Percentiles rank a stretch among this genome's conserved stretches.
phyloP scores from a whole-genome alignment of 2,888 invertebrate genomes.

The Sphaerophoria taeniata region DNA sequence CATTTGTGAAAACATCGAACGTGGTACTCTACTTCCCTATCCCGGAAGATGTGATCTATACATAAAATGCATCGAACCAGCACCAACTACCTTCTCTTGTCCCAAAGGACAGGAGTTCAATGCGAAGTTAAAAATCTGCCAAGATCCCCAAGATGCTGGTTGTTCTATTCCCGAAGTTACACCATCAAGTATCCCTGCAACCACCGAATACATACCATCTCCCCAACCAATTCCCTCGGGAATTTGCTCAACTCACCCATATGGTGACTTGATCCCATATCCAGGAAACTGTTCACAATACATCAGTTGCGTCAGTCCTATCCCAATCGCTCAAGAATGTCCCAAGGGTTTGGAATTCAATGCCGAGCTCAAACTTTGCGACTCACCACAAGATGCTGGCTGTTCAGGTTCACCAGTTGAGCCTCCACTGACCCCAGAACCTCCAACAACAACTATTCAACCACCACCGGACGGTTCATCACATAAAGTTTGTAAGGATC shows the following conservation, averaged over 20 bases:
- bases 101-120: constrained; percentile 84
- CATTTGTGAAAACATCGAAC: constrained; percentile 64
- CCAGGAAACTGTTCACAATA: constrained; percentile 78
- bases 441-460: constrained; percentile 39
- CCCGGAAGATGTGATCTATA: constrained; percentile 78
- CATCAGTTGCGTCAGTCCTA: constrained; percentile 67
- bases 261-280: constrained; percentile 76
- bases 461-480: constrained; percentile 61
- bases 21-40: constrained; percentile 76
- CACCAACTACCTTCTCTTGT: constrained; percentile 84
- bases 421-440: constrained; percentile 42
- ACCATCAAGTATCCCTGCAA: constrained; percentile 10
- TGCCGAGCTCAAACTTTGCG: constrained; percentile 75
- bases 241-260: constrained; percentile 70
- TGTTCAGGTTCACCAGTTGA: constrained; percentile 79
- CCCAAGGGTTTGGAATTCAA: constrained; percentile 83
- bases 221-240: constrained; percentile 36
- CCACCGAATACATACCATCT: constrained; percentile 7
- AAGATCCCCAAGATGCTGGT: constrained; percentile 76
- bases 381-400: constrained; percentile 76
- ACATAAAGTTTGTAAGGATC: not conserved
- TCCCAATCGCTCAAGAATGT: constrained; percentile 80
- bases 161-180: constrained; percentile 79
- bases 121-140: constrained; percentile 75
- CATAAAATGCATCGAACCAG: constrained; percentile 77